Evolutionary conservation across 2,113 vertebrate species (phyloP), one percentile per base, ranked within the genome.

Genomic region (Lophius piscatorius): DNA sequence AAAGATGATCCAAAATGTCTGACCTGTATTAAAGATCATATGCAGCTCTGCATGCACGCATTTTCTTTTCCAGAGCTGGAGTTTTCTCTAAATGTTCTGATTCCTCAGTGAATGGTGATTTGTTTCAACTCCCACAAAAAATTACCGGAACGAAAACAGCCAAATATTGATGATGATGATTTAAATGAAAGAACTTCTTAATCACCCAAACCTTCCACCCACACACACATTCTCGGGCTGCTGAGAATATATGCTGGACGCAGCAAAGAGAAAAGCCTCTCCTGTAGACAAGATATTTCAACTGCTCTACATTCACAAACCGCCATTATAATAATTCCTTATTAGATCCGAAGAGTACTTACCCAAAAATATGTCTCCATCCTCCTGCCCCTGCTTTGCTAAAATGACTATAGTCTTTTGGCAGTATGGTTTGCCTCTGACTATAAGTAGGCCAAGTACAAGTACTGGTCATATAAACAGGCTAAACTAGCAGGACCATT

Each of bases 401-500:
- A 59, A 14, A 58, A 70, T 69, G 63, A 76, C 64, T 68, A 51
- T 39, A 65, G 64, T 78, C 71, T 69, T 78, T 71, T 76, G 47
- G 76, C 41, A 76, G 55, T 56, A 16, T 49, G 72, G 48, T 49
- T 4, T 70, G 46, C 76, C 58, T 82, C 69, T 63, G 72, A 83
- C 34, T 54, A 61, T 52, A 89, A 82, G 68, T 90, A 87, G 88
- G 88, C 85, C 88, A 90, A 90, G 88, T 86, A 82, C 88, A 55
- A 75, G 62, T 26, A 50, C 72, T 85, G 88, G 84, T 82, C 85
- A 79, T 74, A 56, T 33, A 71, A 78, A 74, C 79, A 67, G 85
- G 61, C 60, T 82, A 62, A 80, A 80, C 57, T 44, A 38, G 57
- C 74, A 71, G 63, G 63, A 78, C 62, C 49, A 78, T 76, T 28